Conservation (phyloP, 2,113 vertebrate species). For the Eonycteris spelaea region DNA sequence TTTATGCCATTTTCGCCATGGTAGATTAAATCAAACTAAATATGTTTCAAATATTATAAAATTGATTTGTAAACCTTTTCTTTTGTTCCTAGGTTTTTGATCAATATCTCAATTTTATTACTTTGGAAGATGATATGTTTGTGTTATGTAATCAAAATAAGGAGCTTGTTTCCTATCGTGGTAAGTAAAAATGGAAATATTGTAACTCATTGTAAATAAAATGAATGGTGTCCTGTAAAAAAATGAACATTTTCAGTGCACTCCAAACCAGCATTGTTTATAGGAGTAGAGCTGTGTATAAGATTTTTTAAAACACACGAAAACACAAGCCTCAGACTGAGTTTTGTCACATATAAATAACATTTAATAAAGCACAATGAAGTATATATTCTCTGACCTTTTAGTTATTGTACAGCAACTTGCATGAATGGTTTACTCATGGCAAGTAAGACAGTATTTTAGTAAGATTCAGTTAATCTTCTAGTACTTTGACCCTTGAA, state of each 20-base stretch:
- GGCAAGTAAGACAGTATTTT: not conserved
- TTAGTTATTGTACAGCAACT: not conserved
- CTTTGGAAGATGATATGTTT: conserved; percentile 99
- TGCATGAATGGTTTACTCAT: not conserved
- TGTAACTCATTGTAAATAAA: conserved; percentile 14
- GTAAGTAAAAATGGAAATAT: conserved; percentile 81
- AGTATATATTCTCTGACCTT: not conserved
- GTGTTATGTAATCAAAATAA: conserved; percentile 97
- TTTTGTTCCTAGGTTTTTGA: conserved; percentile 92
- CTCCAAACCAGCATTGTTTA: not conserved
- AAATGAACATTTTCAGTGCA: not conserved
- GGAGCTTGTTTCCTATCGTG: conserved; percentile 96
- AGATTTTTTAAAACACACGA: not conserved
- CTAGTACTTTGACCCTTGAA: not conserved
- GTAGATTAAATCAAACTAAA: conserved; percentile 17
- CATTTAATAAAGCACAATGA: not conserved
- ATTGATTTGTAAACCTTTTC: conserved; percentile 42
- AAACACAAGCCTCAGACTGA: not conserved
- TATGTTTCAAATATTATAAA: conserved; percentile 5
- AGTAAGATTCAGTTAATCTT: not conserved
- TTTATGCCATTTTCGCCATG: not conserved
- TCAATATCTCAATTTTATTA: conserved; percentile 99
- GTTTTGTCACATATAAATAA: not conserved
- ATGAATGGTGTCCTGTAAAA: not conserved
- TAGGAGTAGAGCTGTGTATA: not conserved